Percentiles rank a stretch among this genome's conserved stretches.
Conservation (phyloP, 2,888 invertebrate genomes). For the Steinernema carpocapsae region DNA sequence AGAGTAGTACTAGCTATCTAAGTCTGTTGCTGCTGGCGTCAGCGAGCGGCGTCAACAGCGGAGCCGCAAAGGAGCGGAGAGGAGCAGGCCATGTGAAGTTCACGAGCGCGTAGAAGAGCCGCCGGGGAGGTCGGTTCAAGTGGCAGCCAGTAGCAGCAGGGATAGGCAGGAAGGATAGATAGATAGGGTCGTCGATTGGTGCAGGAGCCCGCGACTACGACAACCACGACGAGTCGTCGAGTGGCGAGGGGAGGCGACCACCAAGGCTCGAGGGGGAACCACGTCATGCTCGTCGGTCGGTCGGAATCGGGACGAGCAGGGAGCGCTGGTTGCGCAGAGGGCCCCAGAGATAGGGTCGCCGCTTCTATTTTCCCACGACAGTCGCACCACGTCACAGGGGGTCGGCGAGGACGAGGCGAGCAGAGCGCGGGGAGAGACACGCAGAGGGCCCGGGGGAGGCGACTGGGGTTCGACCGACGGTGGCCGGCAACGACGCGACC, state of each 20-base stretch:
- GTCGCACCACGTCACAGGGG: background rate
- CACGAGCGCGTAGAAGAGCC: background rate
- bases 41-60: conserved; percentile 17
- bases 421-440: conserved; percentile 8
- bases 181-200: background rate
- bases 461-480: background rate
- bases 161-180: conserved; percentile 24
- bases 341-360: background rate
- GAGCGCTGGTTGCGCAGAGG: background rate
- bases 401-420: background rate
- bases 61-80: background rate
- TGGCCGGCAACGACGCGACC: background rate
- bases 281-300: conserved; percentile 32
- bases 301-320: conserved; percentile 9
- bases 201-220: conserved; percentile 5
- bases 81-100: conserved; percentile 19
- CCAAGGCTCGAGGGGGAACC: conserved; percentile 13
- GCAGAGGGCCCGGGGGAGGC: conserved; percentile 18
- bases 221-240: conserved; percentile 14
- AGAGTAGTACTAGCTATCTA: background rate
- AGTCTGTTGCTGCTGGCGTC: conserved; percentile 8
- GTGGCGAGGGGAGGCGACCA: conserved; percentile 25
- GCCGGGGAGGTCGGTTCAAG: conserved; percentile 27
- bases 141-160: background rate
- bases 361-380: conserved; percentile 21